phyloP scores from a whole-genome alignment of 2,113 vertebrate species.

The Strix uralensis region DNA sequence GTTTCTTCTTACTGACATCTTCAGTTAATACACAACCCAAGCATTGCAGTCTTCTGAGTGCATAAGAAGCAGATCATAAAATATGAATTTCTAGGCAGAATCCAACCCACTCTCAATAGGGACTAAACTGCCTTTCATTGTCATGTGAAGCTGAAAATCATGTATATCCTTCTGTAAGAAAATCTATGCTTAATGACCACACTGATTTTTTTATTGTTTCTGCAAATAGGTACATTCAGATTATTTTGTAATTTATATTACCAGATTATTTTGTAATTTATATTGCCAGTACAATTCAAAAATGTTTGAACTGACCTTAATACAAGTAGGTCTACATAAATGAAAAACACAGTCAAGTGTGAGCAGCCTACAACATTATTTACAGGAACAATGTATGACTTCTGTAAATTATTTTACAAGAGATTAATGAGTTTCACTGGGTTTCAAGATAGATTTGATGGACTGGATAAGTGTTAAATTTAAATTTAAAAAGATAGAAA shows the following conservation, averaged over 20 bases:
- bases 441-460: not conserved
- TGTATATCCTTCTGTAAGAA: not conserved
- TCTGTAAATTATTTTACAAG: not conserved
- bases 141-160: not conserved
- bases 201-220: not conserved
- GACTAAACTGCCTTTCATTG: not conserved
- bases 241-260: not conserved
- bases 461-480: not conserved
- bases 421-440: not conserved
- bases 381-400: not conserved
- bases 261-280: not conserved
- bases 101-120: not conserved
- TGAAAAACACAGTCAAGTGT: not conserved
- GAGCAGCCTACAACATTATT: not conserved
- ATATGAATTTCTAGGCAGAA: not conserved
- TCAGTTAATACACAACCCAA: not conserved
- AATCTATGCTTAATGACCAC: not conserved
- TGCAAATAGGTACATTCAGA: fast-evolving
- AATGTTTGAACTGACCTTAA: not conserved
- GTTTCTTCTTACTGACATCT: not conserved
- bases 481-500: not conserved
- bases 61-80: not conserved
- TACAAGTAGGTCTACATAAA: not conserved
- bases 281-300: not conserved
- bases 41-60: not conserved